A percentile compares a stretch with the other conserved stretches of the same genome.
These are phyloP conservation scores for Asbolus verrucosus DNA, from an alignment of 1,140 invertebrate genomes.

Conservation along the genomic window DNA sequence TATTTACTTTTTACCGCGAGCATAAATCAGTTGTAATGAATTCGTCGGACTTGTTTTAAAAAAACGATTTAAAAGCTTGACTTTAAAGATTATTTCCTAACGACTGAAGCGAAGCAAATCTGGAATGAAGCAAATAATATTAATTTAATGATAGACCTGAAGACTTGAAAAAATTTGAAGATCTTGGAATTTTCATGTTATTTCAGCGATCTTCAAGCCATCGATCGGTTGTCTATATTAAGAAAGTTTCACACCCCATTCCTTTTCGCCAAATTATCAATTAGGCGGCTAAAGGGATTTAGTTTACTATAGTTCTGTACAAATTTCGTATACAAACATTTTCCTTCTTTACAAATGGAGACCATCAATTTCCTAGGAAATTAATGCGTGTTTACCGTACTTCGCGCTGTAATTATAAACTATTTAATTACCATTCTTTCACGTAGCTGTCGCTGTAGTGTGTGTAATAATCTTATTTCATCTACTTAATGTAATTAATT, in stretches of 20 bases:
- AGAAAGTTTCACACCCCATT: slow-evolving; percentile 11
- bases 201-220: too few relatives aligned
- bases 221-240: slow-evolving; percentile 14
- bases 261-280: slow-evolving; percentile 18
- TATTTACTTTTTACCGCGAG: neutral
- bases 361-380: slow-evolving; percentile 32
- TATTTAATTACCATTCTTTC: slow-evolving; percentile 21
- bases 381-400: slow-evolving; percentile 20
- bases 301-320: neutral
- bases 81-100: too few relatives aligned
- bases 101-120: too few relatives aligned
- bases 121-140: too few relatives aligned
- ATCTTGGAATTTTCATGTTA: neutral
- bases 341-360: slow-evolving; percentile 8
- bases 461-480: slow-evolving; percentile 7
- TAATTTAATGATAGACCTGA: too few relatives aligned
- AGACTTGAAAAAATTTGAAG: too few relatives aligned
- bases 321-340: neutral
- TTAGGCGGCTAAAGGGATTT: neutral
- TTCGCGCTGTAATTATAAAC: slow-evolving; percentile 20
- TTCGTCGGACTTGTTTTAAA: too few relatives aligned
- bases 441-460: neutral
- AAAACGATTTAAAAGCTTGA: too few relatives aligned
- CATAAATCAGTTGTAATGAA: too few relatives aligned
- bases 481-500: slow-evolving; percentile 7